phyloP scores from a whole-genome alignment of 37 sponge, comb jelly and placozoan species.

The Halichondria panicea region DNA sequence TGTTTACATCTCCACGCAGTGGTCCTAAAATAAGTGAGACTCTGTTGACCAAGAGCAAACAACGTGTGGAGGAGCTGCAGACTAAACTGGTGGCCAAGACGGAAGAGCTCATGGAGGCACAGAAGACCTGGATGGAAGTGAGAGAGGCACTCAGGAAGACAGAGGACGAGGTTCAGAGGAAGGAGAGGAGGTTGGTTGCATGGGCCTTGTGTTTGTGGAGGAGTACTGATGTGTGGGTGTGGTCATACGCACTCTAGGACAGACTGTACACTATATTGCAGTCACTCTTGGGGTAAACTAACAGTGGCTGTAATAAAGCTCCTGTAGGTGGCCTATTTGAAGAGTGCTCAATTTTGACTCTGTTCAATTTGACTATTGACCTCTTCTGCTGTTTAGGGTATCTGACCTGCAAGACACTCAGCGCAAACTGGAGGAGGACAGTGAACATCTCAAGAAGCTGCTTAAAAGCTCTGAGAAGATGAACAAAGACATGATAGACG shows the following conservation, averaged over 20 bases:
- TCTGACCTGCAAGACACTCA: neutral
- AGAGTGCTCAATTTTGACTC: too few relatives aligned
- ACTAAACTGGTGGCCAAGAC: slow-evolving; percentile 22
- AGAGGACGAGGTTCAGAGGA: slow-evolving; percentile 12
- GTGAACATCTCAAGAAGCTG: neutral
- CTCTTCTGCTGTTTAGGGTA: neutral
- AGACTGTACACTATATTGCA: neutral
- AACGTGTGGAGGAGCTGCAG: slow-evolving; percentile 35
- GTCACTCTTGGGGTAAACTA: too few relatives aligned
- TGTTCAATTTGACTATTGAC: neutral
- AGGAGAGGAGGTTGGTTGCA: slow-evolving; percentile 14
- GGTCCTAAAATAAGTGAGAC: neutral
- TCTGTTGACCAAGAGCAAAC: slow-evolving; percentile 3
- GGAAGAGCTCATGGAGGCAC: slow-evolving; percentile 55
- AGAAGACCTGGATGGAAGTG: slow-evolving; percentile 14
- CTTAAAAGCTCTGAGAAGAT: neutral
- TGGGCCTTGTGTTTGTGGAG: neutral
- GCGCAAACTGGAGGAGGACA: slow-evolving; percentile 28
- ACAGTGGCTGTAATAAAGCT: too few relatives aligned
- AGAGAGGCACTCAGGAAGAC: slow-evolving; percentile 8
- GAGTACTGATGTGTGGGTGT: slow-evolving; percentile 3
- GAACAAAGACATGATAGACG: slow-evolving; percentile 54
- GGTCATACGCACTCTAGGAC: neutral
- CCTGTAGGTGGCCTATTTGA: too few relatives aligned
- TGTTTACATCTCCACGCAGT: too few relatives aligned